Conservation (phyloP, 2,113 vertebrate genomes). For the Anoplopoma fimbria region DNA sequence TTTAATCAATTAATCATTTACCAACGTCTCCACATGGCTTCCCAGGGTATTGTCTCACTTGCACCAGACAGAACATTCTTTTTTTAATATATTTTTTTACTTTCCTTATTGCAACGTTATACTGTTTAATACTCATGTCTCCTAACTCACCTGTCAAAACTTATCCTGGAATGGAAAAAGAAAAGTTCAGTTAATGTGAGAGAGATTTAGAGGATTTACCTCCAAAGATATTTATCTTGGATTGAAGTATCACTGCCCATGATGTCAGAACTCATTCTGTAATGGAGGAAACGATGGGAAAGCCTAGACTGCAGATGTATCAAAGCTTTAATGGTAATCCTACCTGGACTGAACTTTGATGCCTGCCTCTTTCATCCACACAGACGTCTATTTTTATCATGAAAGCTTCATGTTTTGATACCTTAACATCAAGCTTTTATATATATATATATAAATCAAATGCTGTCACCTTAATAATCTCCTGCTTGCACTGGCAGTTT, state of each 20-base stretch:
- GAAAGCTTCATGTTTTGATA: neutral
- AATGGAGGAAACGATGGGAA: neutral
- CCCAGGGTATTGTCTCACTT: neutral
- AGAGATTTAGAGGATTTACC: constrained; percentile 6
- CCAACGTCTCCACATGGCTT: neutral
- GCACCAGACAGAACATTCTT: neutral
- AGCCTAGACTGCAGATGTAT: constrained; percentile 16
- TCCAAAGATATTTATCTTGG: constrained; percentile 43
- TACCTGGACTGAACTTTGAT: neutral
- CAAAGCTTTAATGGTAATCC: constrained; percentile 20
- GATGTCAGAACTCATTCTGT: constrained; percentile 24
- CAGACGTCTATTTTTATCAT: neutral
- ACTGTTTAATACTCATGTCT: neutral
- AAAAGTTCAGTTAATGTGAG: constrained; percentile 3
- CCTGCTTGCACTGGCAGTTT: no score
- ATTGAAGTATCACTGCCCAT: constrained; percentile 7
- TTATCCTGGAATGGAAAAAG: neutral
- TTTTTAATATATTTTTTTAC: neutral
- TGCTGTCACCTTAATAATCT: no score
- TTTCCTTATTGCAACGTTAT: constrained; percentile 3
- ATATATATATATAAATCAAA: no score
- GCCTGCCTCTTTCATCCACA: neutral
- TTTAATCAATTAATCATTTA: neutral
- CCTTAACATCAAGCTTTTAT: neutral
- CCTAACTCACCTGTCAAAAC: constrained; percentile 14